Evolutionary conservation across 1,140 invertebrate species (phyloP), one percentile per base, ranked within the genome.

Genomic region (Heliconius melpomene): DNA sequence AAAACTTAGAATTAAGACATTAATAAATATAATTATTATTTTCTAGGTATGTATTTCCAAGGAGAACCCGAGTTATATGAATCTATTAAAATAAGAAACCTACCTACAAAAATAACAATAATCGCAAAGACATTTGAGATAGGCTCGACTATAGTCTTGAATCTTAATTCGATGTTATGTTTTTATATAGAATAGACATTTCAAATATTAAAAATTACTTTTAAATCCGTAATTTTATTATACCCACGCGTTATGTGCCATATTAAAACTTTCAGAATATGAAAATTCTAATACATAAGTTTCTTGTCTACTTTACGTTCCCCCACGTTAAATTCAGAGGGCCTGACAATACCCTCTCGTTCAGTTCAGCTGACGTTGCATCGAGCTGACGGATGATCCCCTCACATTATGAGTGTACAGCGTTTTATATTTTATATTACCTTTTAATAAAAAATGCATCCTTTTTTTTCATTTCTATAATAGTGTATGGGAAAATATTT

Each of bases 291-390:
- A 66, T 66, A 66, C 60, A 66, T 66, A 66, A 66, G 60, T 66
- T 66, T 26, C 60, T 66, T 66, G 60, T 77, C 79, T 57, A 77
- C 75, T 77, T 77, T 76, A 77, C 76, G 76, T 77, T 78, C 77
- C 75, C 82, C 72, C 73, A 75, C 75, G 78, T 79, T 70, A 82
- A 84, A 84, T 76, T 80, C 79, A 78, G 83, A 80, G 83, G 82
- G 79, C 78, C 79, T 83, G 83, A 80, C 82, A 80, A 81, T 85
- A 74, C 85, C 85, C 88, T 85, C 84, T 87, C 84, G 78, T 85
- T 84, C 80, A 79, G 77, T 82, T 77, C 71, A 66, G 87, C 89
- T 86, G 88, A 91, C 89, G 82, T 81, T 73, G 86, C 88, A 88
- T 83, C 80, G 74, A 75, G 84, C 82, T 87, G 84, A 87, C 82